These are phyloP conservation scores for Volucella inflata DNA, from an alignment of 2,888 invertebrate genomes.

Conservation along the genomic window DNA sequence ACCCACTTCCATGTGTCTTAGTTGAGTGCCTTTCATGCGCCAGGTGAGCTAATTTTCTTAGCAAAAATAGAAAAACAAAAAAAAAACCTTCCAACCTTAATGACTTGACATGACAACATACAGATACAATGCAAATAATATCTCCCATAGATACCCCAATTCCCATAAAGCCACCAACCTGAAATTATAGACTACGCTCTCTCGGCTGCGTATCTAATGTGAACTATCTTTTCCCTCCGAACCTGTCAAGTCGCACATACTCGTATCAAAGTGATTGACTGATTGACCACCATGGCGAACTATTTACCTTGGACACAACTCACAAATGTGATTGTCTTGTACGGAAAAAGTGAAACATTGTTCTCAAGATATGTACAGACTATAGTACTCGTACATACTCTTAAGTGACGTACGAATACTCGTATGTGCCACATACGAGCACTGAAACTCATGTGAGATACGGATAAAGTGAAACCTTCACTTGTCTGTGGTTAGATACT, in stretches of 20 bases:
- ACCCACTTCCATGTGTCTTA: constrained; percentile 24
- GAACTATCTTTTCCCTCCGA: constrained; percentile 18
- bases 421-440: too few species aligned
- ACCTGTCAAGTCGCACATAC: constrained; percentile 25
- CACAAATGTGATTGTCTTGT: constrained; percentile 25
- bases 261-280: constrained; percentile 36
- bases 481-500: too few species aligned
- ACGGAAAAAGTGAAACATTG: constrained; percentile 27
- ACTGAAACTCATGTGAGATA: too few species aligned
- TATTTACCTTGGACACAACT: constrained; percentile 47
- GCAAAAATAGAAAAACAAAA: constrained; percentile 15
- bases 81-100: constrained; percentile 26
- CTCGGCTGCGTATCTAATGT: constrained; percentile 13
- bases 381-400: too few species aligned
- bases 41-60: constrained; percentile 1
- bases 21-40: constrained; percentile 16
- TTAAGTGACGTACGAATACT: too few species aligned
- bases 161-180: constrained; percentile 24
- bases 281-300: constrained; percentile 43
- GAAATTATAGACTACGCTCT: constrained; percentile 13
- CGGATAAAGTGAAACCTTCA: too few species aligned
- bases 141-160: constrained; percentile 1
- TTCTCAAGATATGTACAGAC: background rate
- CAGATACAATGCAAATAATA: constrained; percentile 23
- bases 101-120: constrained; percentile 17